phyloP scores from a whole-genome alignment of 2,888 invertebrate species.

The Habroteleia sp. region DNA sequence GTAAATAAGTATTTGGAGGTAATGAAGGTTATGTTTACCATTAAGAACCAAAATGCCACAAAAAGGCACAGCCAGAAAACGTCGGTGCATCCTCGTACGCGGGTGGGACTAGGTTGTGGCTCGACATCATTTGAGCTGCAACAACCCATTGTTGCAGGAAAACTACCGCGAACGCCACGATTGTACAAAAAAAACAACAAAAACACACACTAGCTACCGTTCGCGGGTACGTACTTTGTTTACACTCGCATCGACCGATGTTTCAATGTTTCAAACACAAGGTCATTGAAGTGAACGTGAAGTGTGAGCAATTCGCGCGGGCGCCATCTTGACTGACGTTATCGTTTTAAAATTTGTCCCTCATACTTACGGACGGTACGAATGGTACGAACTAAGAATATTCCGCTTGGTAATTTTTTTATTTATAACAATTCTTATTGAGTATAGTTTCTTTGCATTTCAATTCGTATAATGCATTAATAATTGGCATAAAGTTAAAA shows the following conservation, averaged over 20 bases:
- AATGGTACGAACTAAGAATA: too few relatives aligned
- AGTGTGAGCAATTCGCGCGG: slow-evolving; percentile 6
- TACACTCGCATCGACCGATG: slow-evolving; percentile 33
- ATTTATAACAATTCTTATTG: too few relatives aligned
- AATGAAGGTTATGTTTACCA: slow-evolving; percentile 84
- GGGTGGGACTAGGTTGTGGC: slow-evolving; percentile 78
- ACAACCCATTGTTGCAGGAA: slow-evolving; percentile 71
- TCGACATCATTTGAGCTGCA: slow-evolving; percentile 77
- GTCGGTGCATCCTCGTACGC: slow-evolving; percentile 90
- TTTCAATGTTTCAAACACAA: slow-evolving; percentile 28
- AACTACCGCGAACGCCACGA: slow-evolving; percentile 1
- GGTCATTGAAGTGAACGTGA: slow-evolving; percentile 33
- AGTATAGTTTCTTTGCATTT: too few relatives aligned
- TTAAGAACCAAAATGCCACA: slow-evolving; percentile 90
- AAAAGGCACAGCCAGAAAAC: slow-evolving; percentile 90
- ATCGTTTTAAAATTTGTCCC: neutral
- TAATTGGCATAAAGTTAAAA: too few relatives aligned
- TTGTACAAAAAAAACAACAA: neutral
- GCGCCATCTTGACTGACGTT: slow-evolving; percentile 31
- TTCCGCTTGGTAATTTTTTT: too few relatives aligned
- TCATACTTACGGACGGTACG: too few relatives aligned
- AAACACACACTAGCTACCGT: neutral
- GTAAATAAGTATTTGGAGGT: too few relatives aligned
- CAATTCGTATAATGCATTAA: too few relatives aligned
- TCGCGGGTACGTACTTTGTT: slow-evolving; percentile 28